Evolutionary conservation across 2,888 invertebrate species (phyloP).

Genomic region (Timema podura): DNA sequence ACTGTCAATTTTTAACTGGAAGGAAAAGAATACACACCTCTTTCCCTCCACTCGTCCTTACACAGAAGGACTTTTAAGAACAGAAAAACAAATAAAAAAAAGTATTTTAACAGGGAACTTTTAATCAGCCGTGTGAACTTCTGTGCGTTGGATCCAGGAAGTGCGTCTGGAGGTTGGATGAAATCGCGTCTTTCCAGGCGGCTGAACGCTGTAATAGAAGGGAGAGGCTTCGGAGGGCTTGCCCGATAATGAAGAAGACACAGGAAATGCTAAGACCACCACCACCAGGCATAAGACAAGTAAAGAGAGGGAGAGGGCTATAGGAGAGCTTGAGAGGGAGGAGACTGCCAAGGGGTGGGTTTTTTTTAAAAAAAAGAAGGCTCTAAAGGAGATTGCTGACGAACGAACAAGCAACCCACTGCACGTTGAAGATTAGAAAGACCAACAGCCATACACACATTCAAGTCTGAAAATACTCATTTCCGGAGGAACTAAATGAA

Average conservation of each 20-base stretch:
- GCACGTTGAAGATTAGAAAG: slow-evolving; percentile 11
- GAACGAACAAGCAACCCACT: slow-evolving; percentile 4
- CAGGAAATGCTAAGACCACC: slow-evolving; percentile 22
- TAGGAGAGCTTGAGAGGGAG: not conserved
- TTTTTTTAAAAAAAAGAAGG: not conserved
- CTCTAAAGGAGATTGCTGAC: not conserved
- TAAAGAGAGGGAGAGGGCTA: not conserved
- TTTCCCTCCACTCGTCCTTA: too few species aligned
- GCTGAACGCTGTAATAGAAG: slow-evolving; percentile 25
- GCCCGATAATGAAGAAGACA: slow-evolving; percentile 26
- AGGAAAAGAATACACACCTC: too few species aligned
- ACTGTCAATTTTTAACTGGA: too few species aligned
- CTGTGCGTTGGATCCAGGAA: slow-evolving; percentile 6
- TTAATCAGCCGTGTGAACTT: slow-evolving; percentile 24
- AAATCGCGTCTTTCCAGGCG: slow-evolving; percentile 26
- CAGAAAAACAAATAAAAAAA: too few species aligned
- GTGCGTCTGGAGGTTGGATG: slow-evolving; percentile 7
- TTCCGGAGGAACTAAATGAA: slow-evolving; percentile 6
- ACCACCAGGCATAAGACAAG: not conserved
- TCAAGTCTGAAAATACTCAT: not conserved
- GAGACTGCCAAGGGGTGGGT: not conserved
- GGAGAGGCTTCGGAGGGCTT: not conserved
- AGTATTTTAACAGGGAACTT: slow-evolving; percentile 18
- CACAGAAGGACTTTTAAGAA: too few species aligned
- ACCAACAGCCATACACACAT: not conserved